These are phyloP conservation scores for Perca schrenkii DNA, from an alignment of 2,113 vertebrate species.

Conservation along the genomic window DNA sequence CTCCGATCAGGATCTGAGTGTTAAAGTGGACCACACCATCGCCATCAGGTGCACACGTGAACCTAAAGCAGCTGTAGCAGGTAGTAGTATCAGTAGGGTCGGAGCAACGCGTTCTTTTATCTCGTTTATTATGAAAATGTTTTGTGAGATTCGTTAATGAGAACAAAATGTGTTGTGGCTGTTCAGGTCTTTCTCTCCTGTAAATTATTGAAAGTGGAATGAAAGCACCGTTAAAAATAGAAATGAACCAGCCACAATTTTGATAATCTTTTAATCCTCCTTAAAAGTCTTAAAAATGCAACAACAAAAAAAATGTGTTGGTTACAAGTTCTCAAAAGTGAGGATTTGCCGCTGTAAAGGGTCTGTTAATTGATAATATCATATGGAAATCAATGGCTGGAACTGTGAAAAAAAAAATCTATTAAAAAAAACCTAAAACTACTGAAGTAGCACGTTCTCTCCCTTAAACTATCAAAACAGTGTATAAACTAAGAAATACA, in stretches of 20 bases:
- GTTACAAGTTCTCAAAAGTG: neutral
- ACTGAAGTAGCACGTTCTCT: too few species aligned
- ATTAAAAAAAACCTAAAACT: neutral
- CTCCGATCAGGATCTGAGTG: slow-evolving; percentile 1
- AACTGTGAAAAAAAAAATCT: too few species aligned
- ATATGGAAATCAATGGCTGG: neutral
- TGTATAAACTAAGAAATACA: neutral
- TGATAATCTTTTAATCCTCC: too few species aligned
- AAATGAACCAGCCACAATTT: too few species aligned
- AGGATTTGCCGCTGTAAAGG: neutral
- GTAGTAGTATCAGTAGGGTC: too few species aligned
- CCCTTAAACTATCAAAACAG: too few species aligned
- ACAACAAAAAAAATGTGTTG: neutral
- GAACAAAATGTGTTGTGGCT: neutral
- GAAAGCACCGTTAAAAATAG: neutral
- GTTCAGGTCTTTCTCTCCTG: neutral
- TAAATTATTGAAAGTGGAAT: neutral
- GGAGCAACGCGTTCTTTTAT: too few species aligned
- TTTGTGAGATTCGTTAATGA: too few species aligned
- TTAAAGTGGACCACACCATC: neutral
- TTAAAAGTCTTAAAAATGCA: too few species aligned
- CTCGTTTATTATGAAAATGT: too few species aligned
- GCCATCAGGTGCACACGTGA: neutral
- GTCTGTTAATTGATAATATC: neutral
- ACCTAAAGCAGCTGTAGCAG: neutral